Evolutionary conservation across 1,140 invertebrate species (phyloP), one percentile per base, ranked within the genome.

Genomic region (Drosophila sp.): DNA sequence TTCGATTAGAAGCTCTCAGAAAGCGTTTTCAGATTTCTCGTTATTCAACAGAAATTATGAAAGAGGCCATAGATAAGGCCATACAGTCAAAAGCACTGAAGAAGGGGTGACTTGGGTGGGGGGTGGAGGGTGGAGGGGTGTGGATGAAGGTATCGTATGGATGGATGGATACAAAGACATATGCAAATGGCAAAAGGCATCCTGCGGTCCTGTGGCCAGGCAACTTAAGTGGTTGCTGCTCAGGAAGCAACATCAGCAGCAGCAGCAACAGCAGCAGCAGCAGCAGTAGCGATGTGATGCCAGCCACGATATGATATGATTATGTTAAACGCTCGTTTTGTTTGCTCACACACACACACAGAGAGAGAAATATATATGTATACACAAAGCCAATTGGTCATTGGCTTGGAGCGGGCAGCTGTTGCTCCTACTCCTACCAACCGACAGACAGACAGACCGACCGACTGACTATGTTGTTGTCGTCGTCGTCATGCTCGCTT

Each of bases 291-390:
- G 83, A 83, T 87, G 76, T 83, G 84, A 87, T 87, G 83, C 76
- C 76, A 79, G 87, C 83, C 40, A 73, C 72, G 84, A 87, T 87
- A 87, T 87, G 83, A 87, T 87, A 87, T 87, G 84, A 87, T 89
- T 87, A 87, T 89, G 84, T 89, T 87, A 87, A 87, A 87, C 82
- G 85, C 77, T 79, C 84, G 80, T 87, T 87, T 84, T 89, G 84
- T 87, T 89, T 89, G 76, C 79, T 70, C 78, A 68, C 79, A 76
- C 64, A 66, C 72, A 57, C 80, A 66, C 64, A 69, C 44, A 50
- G 66, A 65, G 38, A 41, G 27, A 65, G 23, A 60, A 11, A 3
- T n/a, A 41, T 10, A 47, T 1, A 25, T 47, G 10, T 50, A 50
- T 50, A 27, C 32, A 70, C 27, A 62, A 58, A 65, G 76, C 58